These are phyloP conservation scores for Mesembrinibis cayennensis DNA, from an alignment of 2,113 vertebrate genomes.

Conservation along the genomic window DNA sequence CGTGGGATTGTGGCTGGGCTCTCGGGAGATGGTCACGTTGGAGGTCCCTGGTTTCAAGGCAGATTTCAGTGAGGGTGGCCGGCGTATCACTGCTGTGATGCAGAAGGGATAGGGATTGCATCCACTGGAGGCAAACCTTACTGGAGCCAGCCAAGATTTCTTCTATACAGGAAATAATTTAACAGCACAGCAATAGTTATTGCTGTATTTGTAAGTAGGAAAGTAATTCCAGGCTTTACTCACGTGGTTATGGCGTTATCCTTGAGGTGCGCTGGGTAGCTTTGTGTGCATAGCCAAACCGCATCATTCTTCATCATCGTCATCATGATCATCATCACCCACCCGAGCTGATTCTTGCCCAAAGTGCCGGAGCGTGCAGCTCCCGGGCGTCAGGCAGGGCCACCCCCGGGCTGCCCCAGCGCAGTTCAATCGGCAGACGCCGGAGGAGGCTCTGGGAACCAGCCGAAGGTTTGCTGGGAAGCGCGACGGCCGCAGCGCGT, in stretches of 20 bases:
- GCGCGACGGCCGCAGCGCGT: accelerated
- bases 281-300: neutral
- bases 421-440: accelerated
- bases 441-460: neutral
- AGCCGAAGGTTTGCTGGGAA: neutral
- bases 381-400: accelerated
- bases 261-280: neutral
- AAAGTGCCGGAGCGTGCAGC: neutral
- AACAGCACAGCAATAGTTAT: neutral
- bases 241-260: accelerated
- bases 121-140: neutral
- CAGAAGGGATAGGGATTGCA: neutral
- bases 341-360: neutral
- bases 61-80: neutral
- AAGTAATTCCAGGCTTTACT: neutral
- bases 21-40: accelerated
- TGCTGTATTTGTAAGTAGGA: neutral
- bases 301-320: accelerated
- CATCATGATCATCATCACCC: neutral
- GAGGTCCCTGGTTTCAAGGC: neutral
- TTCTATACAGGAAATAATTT: neutral
- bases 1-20: accelerated
- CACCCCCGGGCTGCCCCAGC: neutral
- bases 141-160: neutral
- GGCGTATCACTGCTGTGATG: neutral